A percentile compares a stretch with the other conserved stretches of the same genome.
These are phyloP conservation scores for Pomatostomus ruficeps DNA, from an alignment of 2,113 vertebrate genomes.

Conservation along the genomic window DNA sequence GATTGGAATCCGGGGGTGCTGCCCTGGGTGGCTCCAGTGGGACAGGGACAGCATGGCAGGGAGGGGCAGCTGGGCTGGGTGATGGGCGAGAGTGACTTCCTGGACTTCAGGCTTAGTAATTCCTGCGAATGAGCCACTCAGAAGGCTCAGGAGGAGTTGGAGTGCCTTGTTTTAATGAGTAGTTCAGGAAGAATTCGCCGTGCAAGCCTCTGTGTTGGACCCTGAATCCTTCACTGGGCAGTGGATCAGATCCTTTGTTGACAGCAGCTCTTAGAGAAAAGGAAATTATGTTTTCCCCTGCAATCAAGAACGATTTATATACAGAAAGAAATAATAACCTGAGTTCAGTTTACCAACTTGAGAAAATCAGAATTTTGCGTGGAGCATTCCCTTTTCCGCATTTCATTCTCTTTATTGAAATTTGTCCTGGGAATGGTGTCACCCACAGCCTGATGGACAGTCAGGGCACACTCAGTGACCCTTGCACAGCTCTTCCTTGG, in stretches of 20 bases:
- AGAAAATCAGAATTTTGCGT: not conserved
- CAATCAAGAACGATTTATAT: not conserved
- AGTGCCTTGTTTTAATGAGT: not conserved
- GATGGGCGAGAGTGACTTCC: not conserved
- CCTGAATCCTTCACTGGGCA: not conserved
- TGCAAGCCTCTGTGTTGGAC: not conserved
- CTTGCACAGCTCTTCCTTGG: not conserved
- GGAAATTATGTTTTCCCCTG: not conserved
- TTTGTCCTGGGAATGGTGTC: not conserved
- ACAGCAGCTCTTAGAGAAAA: not conserved
- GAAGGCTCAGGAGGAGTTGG: not conserved
- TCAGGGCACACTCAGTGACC: not conserved
- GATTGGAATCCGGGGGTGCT: not conserved
- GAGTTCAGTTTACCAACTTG: not conserved
- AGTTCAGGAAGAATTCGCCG: not conserved
- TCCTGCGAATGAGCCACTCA: not conserved
- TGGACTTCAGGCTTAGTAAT: fast-evolving
- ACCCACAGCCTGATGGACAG: not conserved
- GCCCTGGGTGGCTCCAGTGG: not conserved
- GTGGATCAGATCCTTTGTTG: not conserved
- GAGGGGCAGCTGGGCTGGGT: not conserved
- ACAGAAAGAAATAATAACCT: not conserved
- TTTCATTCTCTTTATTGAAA: not conserved
- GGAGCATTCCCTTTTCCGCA: not conserved
- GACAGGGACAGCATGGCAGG: not conserved